Evolutionary conservation across 2,113 vertebrate genomes (phyloP).

Genomic region (Rhynchopsitta pachyrhyncha): DNA sequence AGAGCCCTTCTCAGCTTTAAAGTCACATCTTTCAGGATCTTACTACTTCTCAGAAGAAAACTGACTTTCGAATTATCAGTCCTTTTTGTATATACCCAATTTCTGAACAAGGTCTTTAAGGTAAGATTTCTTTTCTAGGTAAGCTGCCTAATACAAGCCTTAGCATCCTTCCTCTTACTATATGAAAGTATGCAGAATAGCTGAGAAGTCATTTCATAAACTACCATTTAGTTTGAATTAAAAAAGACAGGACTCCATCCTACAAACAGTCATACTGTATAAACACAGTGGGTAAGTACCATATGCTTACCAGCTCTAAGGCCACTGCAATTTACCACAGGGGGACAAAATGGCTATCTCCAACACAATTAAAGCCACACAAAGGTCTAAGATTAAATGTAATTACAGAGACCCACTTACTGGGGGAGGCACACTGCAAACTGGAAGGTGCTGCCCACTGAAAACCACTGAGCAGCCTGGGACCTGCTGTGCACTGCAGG

Average conservation of each 20-base stretch:
- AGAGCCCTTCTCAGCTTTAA: neutral
- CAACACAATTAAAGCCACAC: neutral
- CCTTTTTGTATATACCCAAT: neutral
- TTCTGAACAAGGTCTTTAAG: neutral
- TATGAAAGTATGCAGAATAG: neutral
- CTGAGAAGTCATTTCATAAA: neutral
- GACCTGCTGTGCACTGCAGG: conserved; percentile 91
- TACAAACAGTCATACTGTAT: neutral
- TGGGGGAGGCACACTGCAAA: conserved; percentile 88
- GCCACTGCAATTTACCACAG: neutral
- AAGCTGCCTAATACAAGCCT: neutral
- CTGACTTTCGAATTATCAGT: neutral
- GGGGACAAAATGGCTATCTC: neutral
- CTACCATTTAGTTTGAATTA: neutral
- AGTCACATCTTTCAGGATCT: neutral
- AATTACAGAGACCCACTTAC: conserved; percentile 73
- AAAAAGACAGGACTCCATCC: neutral
- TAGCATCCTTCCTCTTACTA: neutral
- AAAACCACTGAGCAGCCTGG: conserved; percentile 95
- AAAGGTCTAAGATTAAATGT: neutral
- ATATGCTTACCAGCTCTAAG: neutral
- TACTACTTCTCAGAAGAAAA: neutral
- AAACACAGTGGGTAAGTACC: neutral
- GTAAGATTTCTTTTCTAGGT: neutral
- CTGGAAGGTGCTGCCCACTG: conserved; percentile 95